A percentile compares a stretch with the other conserved stretches of the same genome.
phyloP scores from a whole-genome alignment of 2,797 vertebrate species.

The Alauda arvensis region DNA sequence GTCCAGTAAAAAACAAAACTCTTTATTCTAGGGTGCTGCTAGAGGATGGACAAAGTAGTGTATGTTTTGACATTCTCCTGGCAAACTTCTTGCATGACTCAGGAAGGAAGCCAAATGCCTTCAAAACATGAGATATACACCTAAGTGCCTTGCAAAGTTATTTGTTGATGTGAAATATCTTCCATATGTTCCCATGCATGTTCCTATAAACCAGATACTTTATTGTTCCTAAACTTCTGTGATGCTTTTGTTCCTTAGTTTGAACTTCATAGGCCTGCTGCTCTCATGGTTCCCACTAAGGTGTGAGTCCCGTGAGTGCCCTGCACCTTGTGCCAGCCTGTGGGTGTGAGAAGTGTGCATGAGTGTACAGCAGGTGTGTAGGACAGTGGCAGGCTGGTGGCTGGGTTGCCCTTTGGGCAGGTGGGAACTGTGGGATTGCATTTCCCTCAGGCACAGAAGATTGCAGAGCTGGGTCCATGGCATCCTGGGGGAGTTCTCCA shows the following conservation, averaged over 20 bases:
- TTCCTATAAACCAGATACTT: not conserved
- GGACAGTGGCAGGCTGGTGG: not conserved
- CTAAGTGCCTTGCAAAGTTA: not conserved
- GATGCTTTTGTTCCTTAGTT: not conserved
- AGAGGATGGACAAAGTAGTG: not conserved
- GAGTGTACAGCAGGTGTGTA: not conserved
- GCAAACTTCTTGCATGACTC: not conserved
- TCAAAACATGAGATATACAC: not conserved
- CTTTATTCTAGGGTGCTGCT: not conserved
- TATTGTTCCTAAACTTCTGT: not conserved
- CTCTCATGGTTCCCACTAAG: not conserved
- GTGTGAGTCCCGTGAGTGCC: not conserved
- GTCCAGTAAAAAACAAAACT: not conserved
- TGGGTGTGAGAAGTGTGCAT: not conserved
- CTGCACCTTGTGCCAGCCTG: not conserved
- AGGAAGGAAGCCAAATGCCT: not conserved
- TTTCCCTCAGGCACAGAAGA: not conserved
- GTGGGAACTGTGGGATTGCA: not conserved
- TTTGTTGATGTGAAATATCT: not conserved
- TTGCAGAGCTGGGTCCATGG: not conserved
- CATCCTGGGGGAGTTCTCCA: rapidly evolving
- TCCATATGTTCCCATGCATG: not conserved
- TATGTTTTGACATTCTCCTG: slow-evolving; percentile 13
- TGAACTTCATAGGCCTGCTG: rapidly evolving
- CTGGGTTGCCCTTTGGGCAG: not conserved